Evolutionary conservation across 2,113 vertebrate species (phyloP).

Genomic region (Megaptera novaeangliae): DNA sequence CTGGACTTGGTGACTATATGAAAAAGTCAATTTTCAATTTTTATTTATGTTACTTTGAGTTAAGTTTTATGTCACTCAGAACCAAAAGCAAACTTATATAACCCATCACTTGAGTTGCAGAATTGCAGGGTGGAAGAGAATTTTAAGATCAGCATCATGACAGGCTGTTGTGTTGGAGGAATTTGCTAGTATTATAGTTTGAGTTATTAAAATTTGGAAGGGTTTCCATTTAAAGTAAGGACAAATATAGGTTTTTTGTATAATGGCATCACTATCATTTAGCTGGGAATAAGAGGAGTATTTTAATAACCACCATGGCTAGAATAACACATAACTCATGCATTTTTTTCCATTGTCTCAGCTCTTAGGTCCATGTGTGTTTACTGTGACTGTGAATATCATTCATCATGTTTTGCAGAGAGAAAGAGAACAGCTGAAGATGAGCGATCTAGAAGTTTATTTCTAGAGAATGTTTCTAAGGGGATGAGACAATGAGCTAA

Average conservation of each 20-base stretch:
- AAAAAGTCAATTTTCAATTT: neutral
- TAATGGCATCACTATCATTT: neutral
- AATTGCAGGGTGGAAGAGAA: neutral
- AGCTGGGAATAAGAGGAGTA: neutral
- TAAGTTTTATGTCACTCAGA: neutral
- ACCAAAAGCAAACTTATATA: neutral
- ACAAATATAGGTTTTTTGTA: neutral
- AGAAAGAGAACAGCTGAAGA: neutral
- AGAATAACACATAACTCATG: neutral
- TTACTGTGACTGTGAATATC: neutral
- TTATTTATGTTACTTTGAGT: neutral
- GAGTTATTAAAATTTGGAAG: neutral
- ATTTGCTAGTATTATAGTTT: neutral
- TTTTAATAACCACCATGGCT: neutral
- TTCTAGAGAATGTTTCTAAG: neutral
- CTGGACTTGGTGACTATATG: neutral
- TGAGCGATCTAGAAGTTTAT: neutral
- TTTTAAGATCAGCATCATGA: neutral
- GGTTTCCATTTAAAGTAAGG: neutral
- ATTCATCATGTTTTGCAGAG: neutral
- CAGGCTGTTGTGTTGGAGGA: neutral
- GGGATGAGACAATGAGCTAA: neutral
- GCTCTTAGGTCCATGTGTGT: neutral
- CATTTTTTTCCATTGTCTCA: neutral
- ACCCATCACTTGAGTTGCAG: neutral